Conservation (phyloP, 2,113 vertebrate genomes). For the Tupaia tana region DNA sequence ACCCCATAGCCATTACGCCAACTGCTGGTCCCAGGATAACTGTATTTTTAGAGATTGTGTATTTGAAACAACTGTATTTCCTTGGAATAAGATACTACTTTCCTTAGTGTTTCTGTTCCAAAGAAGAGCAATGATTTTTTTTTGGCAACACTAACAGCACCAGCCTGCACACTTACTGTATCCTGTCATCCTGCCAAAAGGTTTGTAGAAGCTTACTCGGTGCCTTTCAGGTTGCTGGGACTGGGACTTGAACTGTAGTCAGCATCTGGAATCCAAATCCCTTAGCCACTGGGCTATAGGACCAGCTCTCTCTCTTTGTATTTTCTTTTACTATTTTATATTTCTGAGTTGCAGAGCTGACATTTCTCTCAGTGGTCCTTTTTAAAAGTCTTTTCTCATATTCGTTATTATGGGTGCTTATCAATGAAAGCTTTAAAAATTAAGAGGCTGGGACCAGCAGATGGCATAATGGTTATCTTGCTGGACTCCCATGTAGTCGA, state of each 20-base stretch:
- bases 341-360: constrained; percentile 32
- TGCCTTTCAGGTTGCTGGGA: no score
- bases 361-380: constrained; percentile 1
- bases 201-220: constrained; percentile 86
- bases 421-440: background rate
- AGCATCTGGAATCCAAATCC: no score
- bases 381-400: background rate
- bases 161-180: constrained; percentile 93
- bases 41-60: constrained; percentile 85
- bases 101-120: constrained; percentile 82
- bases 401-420: background rate
- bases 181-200: constrained; percentile 89
- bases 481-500: no score
- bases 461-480: no score
- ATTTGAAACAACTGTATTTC: constrained; percentile 83
- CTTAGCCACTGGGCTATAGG: no score
- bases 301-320: background rate
- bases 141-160: constrained; percentile 87
- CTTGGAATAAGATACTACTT: constrained; percentile 83
- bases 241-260: no score
- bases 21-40: no score
- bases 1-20: no score
- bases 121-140: constrained; percentile 86
- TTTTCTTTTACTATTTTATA: constrained; percentile 9
- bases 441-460: background rate